These are phyloP conservation scores for Branchellion lobata DNA, from an alignment of 2,888 invertebrate species.

Conservation along the genomic window DNA sequence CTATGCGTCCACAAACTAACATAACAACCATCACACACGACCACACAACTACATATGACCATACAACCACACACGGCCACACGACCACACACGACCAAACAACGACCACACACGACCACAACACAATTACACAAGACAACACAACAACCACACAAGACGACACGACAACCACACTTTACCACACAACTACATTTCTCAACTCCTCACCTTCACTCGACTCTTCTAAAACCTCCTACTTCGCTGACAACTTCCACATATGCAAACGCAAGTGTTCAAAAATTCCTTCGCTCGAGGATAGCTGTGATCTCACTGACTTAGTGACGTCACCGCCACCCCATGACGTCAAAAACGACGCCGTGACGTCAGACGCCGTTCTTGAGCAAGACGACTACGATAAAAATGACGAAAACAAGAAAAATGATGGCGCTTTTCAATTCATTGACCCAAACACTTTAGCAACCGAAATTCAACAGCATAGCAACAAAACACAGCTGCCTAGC, in stretches of 20 bases:
- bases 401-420: background rate
- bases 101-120: background rate
- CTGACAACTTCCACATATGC: background rate
- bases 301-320: background rate
- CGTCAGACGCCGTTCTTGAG: background rate
- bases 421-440: background rate
- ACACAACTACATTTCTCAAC: too few relatives aligned
- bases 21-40: background rate
- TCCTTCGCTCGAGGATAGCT: background rate
- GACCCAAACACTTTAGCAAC: too few relatives aligned
- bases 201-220: too few relatives aligned
- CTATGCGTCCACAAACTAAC: too few relatives aligned
- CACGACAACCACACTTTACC: too few relatives aligned
- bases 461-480: background rate
- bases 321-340: constrained; percentile 2
- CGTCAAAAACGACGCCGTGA: background rate
- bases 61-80: background rate
- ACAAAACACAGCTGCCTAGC: background rate
- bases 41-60: background rate
- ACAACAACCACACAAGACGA: too few relatives aligned
- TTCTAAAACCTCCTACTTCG: constrained; percentile 6
- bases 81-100: background rate
- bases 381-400: background rate
- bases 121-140: background rate
- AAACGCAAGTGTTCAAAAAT: constrained; percentile 2